phyloP scores from a whole-genome alignment of 2,797 vertebrate species.

The Syngnathus acus region DNA sequence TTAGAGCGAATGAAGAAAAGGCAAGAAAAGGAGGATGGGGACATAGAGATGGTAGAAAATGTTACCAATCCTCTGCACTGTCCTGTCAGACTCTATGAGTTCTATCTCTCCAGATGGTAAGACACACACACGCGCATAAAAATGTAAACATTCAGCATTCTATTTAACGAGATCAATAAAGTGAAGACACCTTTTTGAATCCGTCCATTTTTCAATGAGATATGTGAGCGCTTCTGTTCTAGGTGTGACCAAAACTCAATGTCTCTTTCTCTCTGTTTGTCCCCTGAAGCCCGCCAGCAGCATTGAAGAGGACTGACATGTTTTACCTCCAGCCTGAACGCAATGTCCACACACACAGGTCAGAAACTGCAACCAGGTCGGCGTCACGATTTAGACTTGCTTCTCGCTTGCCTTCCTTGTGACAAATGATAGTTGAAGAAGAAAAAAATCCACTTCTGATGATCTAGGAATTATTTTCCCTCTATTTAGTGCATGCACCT shows the following conservation, averaged over 20 bases:
- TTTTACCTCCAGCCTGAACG: conserved; percentile 92
- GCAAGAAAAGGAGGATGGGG: conserved; percentile 66
- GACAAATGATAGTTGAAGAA: too few species aligned
- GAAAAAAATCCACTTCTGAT: too few species aligned
- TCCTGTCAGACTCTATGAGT: conserved; percentile 91
- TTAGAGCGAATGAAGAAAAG: conserved; percentile 72
- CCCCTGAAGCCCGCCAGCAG: conserved; percentile 78
- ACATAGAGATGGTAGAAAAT: conserved; percentile 86
- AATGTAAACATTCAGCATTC: too few species aligned
- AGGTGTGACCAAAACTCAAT: too few species aligned
- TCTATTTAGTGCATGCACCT: too few species aligned
- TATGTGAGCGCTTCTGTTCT: not conserved
- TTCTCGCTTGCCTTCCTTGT: too few species aligned
- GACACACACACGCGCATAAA: conserved; percentile 21
- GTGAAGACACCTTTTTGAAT: too few species aligned
- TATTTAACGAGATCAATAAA: too few species aligned
- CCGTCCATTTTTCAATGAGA: too few species aligned
- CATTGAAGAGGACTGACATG: conserved; percentile 79
- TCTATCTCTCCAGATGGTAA: conserved; percentile 97
- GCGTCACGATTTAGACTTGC: too few species aligned
- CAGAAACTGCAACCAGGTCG: conserved; percentile 5
- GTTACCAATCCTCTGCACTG: conserved; percentile 83
- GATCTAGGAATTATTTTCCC: too few species aligned
- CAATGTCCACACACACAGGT: conserved; percentile 57
- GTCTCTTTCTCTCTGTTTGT: conserved; percentile 2